Conservation (phyloP, 2,113 vertebrate species). For the Sialia sialis region DNA sequence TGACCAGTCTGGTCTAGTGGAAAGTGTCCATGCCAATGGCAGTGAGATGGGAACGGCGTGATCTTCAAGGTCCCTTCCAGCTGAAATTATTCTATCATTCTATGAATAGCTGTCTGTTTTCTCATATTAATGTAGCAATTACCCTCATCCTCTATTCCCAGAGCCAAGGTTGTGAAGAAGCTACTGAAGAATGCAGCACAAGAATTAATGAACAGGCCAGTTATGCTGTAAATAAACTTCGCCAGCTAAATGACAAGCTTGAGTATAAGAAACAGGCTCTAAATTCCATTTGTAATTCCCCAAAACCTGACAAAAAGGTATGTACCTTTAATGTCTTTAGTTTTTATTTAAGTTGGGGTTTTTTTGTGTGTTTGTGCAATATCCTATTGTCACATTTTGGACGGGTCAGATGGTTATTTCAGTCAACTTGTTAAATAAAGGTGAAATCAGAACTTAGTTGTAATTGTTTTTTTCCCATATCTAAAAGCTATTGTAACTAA, state of each 20-base stretch:
- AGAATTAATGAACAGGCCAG: conserved; percentile 91
- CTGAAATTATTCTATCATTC: neutral
- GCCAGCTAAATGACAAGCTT: conserved; percentile 90
- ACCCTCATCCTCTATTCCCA: conserved; percentile 13
- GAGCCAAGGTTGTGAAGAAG: conserved; percentile 81
- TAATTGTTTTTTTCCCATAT: accelerated
- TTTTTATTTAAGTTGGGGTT: neutral
- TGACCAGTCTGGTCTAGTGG: neutral
- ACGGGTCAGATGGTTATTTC: neutral
- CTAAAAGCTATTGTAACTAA: neutral
- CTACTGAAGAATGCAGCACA: conserved; percentile 81
- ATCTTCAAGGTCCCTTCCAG: neutral
- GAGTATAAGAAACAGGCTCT: conserved; percentile 96
- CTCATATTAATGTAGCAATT: neutral
- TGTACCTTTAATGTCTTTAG: neutral
- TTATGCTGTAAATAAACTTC: conserved; percentile 90
- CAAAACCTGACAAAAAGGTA: conserved; percentile 98
- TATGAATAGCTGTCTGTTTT: neutral
- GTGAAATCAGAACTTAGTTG: neutral
- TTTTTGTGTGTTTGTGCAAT: neutral
- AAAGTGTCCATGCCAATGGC: neutral
- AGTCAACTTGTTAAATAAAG: neutral
- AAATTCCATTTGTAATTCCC: conserved; percentile 91
- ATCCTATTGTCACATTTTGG: neutral
- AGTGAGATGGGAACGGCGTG: neutral